These are phyloP conservation scores for Anneissia japonica DNA, from an alignment of 35 echinoderm and acorn worm genomes.

Conservation along the genomic window DNA sequence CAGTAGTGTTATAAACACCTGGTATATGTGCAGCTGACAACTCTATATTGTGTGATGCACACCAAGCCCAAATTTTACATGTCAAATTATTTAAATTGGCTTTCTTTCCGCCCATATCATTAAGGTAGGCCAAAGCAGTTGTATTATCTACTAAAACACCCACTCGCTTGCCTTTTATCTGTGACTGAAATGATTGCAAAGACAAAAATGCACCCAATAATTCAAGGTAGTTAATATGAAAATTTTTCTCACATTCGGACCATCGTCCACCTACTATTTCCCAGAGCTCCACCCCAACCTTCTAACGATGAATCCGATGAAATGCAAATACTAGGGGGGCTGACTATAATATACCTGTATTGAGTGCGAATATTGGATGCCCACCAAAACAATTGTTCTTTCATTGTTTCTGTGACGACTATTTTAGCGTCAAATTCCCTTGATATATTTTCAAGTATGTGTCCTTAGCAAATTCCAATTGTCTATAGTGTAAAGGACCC, in stretches of 20 bases:
- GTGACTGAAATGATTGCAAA: not conserved
- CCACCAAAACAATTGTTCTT: not conserved
- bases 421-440: too few relatives aligned
- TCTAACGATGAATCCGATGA: not conserved
- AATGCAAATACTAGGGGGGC: not conserved
- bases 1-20: not conserved
- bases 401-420: not conserved
- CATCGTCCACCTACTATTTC: not conserved
- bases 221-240: not conserved
- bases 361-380: not conserved
- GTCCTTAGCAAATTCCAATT: slow-evolving; percentile 35
- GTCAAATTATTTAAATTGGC: slow-evolving; percentile 17
- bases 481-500: slow-evolving; percentile 21
- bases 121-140: slow-evolving; percentile 13
- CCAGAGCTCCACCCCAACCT: not conserved
- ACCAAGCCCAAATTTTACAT: not conserved
- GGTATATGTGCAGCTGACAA: not conserved
- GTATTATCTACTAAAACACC: not conserved
- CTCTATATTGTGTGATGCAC: not conserved
- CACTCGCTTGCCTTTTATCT: not conserved
- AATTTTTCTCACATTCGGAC: not conserved
- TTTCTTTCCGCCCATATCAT: slow-evolving; percentile 24
- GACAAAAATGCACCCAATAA: not conserved
- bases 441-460: too few relatives aligned
- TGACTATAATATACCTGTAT: not conserved